A percentile compares a stretch with the other conserved stretches of the same genome.
phyloP scores from a whole-genome alignment of 2,797 vertebrate species.

The Salmo trutta region DNA sequence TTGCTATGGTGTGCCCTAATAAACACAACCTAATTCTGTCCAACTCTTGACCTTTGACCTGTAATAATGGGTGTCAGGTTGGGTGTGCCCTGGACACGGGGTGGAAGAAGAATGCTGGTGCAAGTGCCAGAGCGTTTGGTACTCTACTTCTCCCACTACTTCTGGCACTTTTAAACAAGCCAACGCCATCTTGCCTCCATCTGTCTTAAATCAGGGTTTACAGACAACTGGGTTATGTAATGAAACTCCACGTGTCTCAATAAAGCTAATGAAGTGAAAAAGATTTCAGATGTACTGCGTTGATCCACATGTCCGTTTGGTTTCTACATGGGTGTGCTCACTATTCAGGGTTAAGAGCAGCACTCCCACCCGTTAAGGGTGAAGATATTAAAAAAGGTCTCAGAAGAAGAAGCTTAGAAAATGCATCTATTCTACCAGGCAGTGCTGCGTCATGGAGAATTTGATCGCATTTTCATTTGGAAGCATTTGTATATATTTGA shows the following conservation, averaged over 20 bases:
- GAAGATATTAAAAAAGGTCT: no score
- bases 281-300: neutral
- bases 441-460: no score
- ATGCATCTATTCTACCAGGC: no score
- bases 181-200: constrained; percentile 1
- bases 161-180: neutral
- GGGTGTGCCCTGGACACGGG: constrained; percentile 5
- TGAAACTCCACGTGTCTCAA: constrained; percentile 11
- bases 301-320: neutral
- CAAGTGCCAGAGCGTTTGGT: neutral
- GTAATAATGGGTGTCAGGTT: constrained; percentile 7
- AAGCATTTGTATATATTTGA: no score
- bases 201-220: constrained; percentile 22
- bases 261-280: constrained; percentile 4
- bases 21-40: constrained; percentile 4
- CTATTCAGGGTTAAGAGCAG: no score
- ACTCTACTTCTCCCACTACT: neutral
- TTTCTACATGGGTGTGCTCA: neutral
- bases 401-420: no score
- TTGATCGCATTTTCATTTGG: no score
- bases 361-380: no score
- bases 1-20: no score
- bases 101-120: constrained; percentile 4
- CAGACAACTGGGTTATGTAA: constrained; percentile 16
- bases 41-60: constrained; percentile 27